phyloP scores from a whole-genome alignment of 1,140 invertebrate species.

The Theocolax elegans region DNA sequence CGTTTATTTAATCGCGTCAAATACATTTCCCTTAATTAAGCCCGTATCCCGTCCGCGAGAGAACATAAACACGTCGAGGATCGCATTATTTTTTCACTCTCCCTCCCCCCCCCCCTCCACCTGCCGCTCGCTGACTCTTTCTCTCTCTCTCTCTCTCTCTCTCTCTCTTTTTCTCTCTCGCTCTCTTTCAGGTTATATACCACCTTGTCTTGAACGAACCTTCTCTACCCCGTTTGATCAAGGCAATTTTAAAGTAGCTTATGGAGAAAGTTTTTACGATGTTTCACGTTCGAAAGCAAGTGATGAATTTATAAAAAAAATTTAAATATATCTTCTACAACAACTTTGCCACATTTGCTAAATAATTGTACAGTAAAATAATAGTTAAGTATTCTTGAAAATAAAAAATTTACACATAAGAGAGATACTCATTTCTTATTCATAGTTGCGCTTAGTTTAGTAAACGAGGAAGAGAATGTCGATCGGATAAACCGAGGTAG shows the following conservation, averaged over 20 bases:
- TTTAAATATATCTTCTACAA: no score
- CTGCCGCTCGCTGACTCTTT: background rate
- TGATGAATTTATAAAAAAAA: no score
- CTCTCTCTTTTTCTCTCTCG: background rate
- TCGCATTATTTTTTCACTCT: no score
- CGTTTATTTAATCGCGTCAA: background rate
- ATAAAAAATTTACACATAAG: no score
- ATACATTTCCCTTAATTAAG: conserved; percentile 1
- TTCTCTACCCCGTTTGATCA: conserved; percentile 14
- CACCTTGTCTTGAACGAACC: background rate
- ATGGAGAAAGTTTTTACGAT: background rate
- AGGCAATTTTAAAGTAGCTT: conserved; percentile 12
- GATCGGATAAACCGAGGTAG: conserved; percentile 14
- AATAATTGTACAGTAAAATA: no score
- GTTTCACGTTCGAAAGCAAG: no score
- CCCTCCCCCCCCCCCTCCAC: background rate
- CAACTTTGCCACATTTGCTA: no score
- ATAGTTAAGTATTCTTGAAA: no score
- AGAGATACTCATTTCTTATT: no score
- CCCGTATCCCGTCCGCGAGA: background rate
- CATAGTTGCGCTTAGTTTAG: no score
- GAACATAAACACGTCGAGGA: no score
- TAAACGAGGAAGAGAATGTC: no score
- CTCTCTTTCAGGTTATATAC: background rate
- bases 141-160: conserved; percentile 4